phyloP scores from a whole-genome alignment of 2,888 invertebrate genomes.

The Drosophila greeni region DNA sequence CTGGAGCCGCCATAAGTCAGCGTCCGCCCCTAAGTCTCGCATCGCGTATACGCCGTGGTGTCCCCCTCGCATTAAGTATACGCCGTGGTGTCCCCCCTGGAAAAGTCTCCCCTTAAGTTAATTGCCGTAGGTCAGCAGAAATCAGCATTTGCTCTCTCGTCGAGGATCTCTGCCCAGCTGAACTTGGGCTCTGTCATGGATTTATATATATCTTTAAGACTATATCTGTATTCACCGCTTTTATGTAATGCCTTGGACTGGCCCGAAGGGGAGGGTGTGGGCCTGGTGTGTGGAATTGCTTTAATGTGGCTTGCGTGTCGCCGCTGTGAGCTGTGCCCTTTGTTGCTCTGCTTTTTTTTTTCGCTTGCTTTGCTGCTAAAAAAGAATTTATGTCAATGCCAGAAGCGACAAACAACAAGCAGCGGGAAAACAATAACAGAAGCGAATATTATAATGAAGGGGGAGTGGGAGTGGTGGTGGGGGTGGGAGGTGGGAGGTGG shows the following conservation, averaged over 20 bases:
- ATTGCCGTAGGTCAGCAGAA: constrained; percentile 26
- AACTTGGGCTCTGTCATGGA: constrained; percentile 1
- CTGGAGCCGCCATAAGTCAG: constrained; percentile 70
- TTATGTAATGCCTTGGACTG: constrained; percentile 34
- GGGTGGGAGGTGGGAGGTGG: background rate
- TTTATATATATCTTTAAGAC: background rate
- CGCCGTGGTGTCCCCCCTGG: constrained; percentile 16
- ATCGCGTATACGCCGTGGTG: constrained; percentile 37
- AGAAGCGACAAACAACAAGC: constrained; percentile 54
- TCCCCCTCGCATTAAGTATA: constrained; percentile 26
- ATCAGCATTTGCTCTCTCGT: constrained; percentile 20
- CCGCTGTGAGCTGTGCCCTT: constrained; percentile 57
- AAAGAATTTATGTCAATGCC: constrained; percentile 69
- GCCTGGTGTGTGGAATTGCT: constrained; percentile 51
- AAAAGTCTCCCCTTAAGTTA: background rate
- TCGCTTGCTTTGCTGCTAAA: constrained; percentile 19
- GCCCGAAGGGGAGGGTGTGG: background rate
- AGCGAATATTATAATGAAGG: constrained; percentile 27
- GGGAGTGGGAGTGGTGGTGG: background rate
- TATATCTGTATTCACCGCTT: constrained; percentile 15
- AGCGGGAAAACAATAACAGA: constrained; percentile 44
- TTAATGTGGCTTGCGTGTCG: constrained; percentile 69
- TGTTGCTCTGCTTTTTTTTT: constrained; percentile 41
- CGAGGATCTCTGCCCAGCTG: constrained; percentile 4
- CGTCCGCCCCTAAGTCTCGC: constrained; percentile 7